Base-by-base conservation (phyloP, 2,888 invertebrate species). In the Liopterus haemorrhoidalis region DNA sequence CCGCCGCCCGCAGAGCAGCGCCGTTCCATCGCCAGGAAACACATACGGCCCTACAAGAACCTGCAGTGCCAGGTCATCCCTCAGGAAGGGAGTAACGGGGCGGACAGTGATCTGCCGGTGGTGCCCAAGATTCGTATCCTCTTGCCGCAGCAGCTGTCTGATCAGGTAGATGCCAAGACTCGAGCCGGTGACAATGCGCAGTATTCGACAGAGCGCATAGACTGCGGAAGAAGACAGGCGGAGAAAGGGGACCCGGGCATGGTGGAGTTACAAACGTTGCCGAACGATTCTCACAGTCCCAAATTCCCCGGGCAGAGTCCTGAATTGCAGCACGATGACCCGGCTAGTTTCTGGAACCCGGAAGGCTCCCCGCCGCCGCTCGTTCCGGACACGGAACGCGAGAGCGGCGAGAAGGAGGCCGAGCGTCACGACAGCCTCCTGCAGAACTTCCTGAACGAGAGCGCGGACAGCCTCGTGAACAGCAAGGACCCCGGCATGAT, bases 21-120 rank as follows among this genome's bases (percentile, higher is more conserved):
- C 40, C 39, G n/a, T 57, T 44, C 16, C 53, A 57, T 24, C 59
- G 62, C 6, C 47, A 45, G 22, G 49, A 49, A 14, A 49, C 49
- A 35, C 25, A 49, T 2, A 46, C 44, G 37, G 45, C 52, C 6
- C 62, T 60, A 52, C 51, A 57, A 2, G 53, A 57, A 15, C 51
- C 59, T 3, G 48, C 53, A 6, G 59, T 56, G 41, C 22, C 58
- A 2, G 55, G 63, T 63, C 18, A 57, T 72, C 15, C 72, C 72
- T 51, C 70, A 71, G 55, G 71, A 72, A 67, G 58, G 65, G 69
- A 57, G 66, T 60, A 18, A 58, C 62, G 1, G 70, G 63, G 51
- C 50, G 57, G 39, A 64, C 64, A 25, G 27, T 39, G 36, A 49
- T n/a, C n/a, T 28, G 8, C 45, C 45, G 2, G 27, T 24, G 4